phyloP scores from a whole-genome alignment of 2,113 vertebrate genomes.

The Ammospiza nelsoni region DNA sequence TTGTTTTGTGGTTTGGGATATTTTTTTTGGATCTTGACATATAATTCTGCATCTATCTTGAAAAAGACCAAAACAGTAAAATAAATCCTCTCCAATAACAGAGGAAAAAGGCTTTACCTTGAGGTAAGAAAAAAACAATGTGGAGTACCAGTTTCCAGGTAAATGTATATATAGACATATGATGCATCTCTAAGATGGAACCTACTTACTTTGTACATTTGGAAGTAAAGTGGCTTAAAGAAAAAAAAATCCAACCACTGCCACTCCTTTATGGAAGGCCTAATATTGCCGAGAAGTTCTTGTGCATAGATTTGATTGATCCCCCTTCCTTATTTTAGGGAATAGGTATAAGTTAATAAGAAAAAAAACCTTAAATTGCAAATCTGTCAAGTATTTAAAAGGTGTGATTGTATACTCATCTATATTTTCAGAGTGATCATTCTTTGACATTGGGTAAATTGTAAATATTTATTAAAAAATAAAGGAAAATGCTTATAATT shows the following conservation, averaged over 20 bases:
- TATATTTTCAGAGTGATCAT: neutral
- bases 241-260: neutral
- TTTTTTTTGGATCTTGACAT: neutral
- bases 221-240: neutral
- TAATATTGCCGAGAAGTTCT: neutral
- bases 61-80: neutral
- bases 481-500: neutral
- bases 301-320: neutral
- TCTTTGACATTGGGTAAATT: neutral
- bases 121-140: neutral
- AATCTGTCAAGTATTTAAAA: neutral
- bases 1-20: too few species aligned
- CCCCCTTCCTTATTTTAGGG: neutral
- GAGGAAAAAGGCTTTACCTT: neutral
- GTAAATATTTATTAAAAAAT: neutral
- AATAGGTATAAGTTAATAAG: neutral
- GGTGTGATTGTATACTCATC: neutral
- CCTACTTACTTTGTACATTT: neutral
- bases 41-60: neutral
- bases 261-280: neutral
- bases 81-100: neutral
- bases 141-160: neutral
- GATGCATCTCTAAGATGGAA: neutral
- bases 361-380: neutral
- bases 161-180: accelerated